phyloP scores from a whole-genome alignment of 1,140 invertebrate genomes.

The Cotesia chilonis region DNA sequence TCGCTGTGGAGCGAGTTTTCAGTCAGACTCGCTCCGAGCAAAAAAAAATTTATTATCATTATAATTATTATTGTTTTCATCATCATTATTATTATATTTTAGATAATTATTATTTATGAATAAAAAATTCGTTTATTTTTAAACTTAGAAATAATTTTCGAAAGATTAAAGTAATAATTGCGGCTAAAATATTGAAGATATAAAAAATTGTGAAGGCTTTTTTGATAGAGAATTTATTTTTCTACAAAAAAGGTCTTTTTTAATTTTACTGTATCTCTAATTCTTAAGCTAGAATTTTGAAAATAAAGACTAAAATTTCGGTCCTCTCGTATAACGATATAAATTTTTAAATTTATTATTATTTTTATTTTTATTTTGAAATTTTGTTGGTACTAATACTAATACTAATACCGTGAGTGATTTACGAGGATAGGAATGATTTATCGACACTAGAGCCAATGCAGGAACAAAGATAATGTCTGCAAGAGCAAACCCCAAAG shows the following conservation, averaged over 20 bases:
- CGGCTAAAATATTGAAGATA: too few relatives aligned
- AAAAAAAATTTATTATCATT: neutral
- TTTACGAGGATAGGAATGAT: slow-evolving; percentile 55
- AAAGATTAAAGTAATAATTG: too few relatives aligned
- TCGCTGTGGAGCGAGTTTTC: neutral
- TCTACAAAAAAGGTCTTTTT: too few relatives aligned
- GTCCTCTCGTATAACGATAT: neutral
- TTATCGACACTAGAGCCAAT: slow-evolving; percentile 48
- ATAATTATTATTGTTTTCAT: neutral
- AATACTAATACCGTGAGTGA: slow-evolving; percentile 41
- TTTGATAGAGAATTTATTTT: too few relatives aligned
- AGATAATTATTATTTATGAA: too few relatives aligned
- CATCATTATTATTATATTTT: neutral
- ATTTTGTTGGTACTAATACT: slow-evolving; percentile 39
- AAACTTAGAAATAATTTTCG: too few relatives aligned
- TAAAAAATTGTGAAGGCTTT: too few relatives aligned
- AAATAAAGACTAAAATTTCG: too few relatives aligned
- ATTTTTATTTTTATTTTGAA: neutral
- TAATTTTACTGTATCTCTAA: too few relatives aligned
- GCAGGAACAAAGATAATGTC: slow-evolving; percentile 34
- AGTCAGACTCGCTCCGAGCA: neutral
- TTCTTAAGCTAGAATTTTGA: too few relatives aligned
- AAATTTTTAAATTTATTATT: neutral
- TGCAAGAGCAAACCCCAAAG: slow-evolving; percentile 58
- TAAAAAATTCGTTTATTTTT: too few relatives aligned